Evolutionary conservation across 2,888 invertebrate species (phyloP).

Genomic region (Meliscaeva auricollis): DNA sequence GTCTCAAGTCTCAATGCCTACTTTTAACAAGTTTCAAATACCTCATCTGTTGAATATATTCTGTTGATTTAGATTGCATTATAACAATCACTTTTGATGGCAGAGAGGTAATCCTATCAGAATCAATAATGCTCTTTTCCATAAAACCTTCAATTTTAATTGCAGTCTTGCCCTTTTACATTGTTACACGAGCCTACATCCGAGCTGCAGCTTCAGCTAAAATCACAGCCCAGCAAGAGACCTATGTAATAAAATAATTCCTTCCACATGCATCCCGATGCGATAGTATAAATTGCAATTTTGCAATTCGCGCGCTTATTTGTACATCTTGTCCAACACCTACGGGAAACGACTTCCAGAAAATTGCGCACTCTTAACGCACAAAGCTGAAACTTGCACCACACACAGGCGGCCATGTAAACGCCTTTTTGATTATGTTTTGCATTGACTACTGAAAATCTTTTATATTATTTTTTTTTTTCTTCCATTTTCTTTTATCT

Average conservation of each 20-base stretch:
- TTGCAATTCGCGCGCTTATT: constrained; percentile 41
- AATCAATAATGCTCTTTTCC: constrained; percentile 19
- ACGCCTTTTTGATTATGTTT: constrained; percentile 74
- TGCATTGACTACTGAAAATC: constrained; percentile 70
- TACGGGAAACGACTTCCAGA: constrained; percentile 64
- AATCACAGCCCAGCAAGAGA: not conserved
- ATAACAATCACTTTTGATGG: not conserved
- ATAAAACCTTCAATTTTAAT: constrained; percentile 68
- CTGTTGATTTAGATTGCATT: constrained; percentile 23
- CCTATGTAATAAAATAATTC: constrained; percentile 26
- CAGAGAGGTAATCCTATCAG: constrained; percentile 24
- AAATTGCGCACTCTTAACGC: constrained; percentile 60
- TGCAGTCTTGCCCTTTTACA: constrained; percentile 47
- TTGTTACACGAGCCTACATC: constrained; percentile 34
- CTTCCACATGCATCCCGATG: constrained; percentile 40
- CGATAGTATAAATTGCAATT: constrained; percentile 67
- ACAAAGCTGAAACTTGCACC: constrained; percentile 59
- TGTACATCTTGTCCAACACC: constrained; percentile 73
- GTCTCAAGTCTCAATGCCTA: no score
- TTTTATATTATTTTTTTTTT: constrained; percentile 2
- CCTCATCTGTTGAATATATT: not conserved
- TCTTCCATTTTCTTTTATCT: not conserved
- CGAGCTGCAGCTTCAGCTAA: not conserved
- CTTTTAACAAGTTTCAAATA: no score
- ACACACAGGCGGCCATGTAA: constrained; percentile 70